Evolutionary conservation across 2,113 vertebrate species (phyloP), one percentile per base, ranked within the genome.

Genomic region (Tetraodon nigroviridis): DNA sequence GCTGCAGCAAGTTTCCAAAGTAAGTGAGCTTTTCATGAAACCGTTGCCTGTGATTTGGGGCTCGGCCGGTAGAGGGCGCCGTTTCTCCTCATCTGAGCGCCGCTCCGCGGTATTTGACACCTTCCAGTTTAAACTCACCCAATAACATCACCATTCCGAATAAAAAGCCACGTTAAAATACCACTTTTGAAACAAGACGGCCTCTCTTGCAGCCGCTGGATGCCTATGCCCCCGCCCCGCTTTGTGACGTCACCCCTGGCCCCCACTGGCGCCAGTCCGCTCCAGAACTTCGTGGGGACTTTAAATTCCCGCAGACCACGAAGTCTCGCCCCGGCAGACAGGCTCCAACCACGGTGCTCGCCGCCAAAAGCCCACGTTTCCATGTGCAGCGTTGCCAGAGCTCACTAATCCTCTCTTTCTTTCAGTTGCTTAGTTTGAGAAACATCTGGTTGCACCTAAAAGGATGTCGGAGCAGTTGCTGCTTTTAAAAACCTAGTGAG

Each of bases 221-320:
- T 1, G 6, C 17, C 44, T 45, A 8, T 17, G 6, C 79, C 81
- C 76, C 61, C 14, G 20, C 14, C 18, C 57, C n/a, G 3, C 3
- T 14, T 24, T 17, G 46, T 72, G 67, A 79, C 61, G 45, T 67
- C 69, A 58, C 14, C 18, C 27, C 41, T 48, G 8, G 61, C 32
- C 85, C 84, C 85, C 66, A 54, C 51, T 78, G 73, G 69, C 45
- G 45, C 54, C 72, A 89, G 57, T 91, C 90, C 90, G 88, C 55
- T 91, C 90, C 90, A 80, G 82, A 84, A 79, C 86, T 92, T 92
- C 71, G 81, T 89, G 75, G 85, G 73, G 69, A 78, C 88, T 84
- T 57, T 47, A 55, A 59, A 32, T 45, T 73, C 64, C 55, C 71
- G 68, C 63, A 60, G 62, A 51, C 67, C 57, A 32, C 59, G 51